A percentile compares a stretch with the other conserved stretches of the same genome.
Conservation (phyloP, 2,797 vertebrate species). For the Tauraco hartlaubi region DNA sequence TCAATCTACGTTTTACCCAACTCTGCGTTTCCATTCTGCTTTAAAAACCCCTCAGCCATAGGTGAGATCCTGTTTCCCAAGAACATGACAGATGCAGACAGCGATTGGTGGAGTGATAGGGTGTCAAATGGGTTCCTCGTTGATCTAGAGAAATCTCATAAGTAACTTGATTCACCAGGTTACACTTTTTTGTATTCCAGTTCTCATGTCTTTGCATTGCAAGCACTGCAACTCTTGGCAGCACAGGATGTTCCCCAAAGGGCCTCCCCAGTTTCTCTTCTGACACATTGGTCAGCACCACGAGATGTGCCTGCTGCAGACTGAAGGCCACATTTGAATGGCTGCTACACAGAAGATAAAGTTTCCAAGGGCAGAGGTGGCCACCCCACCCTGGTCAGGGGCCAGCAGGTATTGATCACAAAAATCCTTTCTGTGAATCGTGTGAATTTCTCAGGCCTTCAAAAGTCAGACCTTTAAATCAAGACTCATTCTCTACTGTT, state of each 20-base stretch:
- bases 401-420: not conserved
- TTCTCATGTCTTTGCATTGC: not conserved
- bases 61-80: not conserved
- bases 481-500: not conserved
- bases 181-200: not conserved
- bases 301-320: rapidly evolving
- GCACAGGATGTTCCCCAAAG: rapidly evolving
- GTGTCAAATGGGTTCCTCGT: rapidly evolving
- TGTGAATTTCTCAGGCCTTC: not conserved
- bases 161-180: not conserved
- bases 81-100: rapidly evolving
- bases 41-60: not conserved
- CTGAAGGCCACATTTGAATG: not conserved
- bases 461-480: not conserved
- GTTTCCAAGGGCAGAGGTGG: not conserved
- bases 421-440: not conserved
- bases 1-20: rapidly evolving
- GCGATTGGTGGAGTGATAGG: not conserved
- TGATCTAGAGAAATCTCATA: not conserved
- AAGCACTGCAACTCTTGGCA: not conserved
- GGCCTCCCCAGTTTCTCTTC: not conserved
- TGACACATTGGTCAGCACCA: rapidly evolving
- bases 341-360: not conserved
- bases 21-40: not conserved
- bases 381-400: not conserved